A percentile compares a stretch with the other conserved stretches of the same genome.
Conservation (phyloP, 2,888 invertebrate genomes). For the Agrochola lota region DNA sequence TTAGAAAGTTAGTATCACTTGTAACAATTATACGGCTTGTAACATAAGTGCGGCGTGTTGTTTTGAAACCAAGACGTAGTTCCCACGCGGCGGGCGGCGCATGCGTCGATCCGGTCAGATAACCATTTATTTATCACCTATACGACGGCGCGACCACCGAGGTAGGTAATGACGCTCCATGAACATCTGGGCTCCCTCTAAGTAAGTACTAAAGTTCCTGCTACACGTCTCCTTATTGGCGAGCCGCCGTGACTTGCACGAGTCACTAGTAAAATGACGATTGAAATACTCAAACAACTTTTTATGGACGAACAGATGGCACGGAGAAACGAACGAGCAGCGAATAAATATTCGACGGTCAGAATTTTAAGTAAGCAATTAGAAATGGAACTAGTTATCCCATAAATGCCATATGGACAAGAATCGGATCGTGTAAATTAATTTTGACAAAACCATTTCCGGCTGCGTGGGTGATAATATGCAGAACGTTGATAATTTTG, state of each 20-base stretch:
- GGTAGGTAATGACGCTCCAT: conserved; percentile 60
- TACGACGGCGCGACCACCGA: conserved; percentile 69
- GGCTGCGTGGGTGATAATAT: conserved; percentile 58
- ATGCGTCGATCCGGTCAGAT: conserved; percentile 75
- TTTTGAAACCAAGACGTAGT: conserved; percentile 70
- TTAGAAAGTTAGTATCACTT: conserved; percentile 69
- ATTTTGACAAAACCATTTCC: conserved; percentile 60
- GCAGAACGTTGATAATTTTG: conserved; percentile 55
- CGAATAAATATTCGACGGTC: conserved; percentile 42
- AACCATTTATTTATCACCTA: conserved; percentile 80
- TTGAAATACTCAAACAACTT: conserved; percentile 45
- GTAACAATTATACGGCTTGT: conserved; percentile 69
- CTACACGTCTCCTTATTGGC: conserved; percentile 44
- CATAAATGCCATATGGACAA: conserved; percentile 39
- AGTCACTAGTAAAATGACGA: conserved; percentile 44
- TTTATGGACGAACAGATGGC: conserved; percentile 50
- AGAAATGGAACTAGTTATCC: conserved; percentile 56
- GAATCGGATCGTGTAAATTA: conserved; percentile 47
- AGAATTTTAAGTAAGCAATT: conserved; percentile 53
- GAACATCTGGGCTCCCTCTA: conserved; percentile 60
- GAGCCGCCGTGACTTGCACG: conserved; percentile 35
- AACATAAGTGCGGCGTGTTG: conserved; percentile 65
- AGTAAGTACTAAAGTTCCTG: conserved; percentile 50
- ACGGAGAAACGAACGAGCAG: conserved; percentile 25
- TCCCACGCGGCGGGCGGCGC: conserved; percentile 74